A percentile compares a stretch with the other conserved stretches of the same genome.
Evolutionary conservation across 2,888 invertebrate species (phyloP).

Genomic region (Pegoplata infirma): DNA sequence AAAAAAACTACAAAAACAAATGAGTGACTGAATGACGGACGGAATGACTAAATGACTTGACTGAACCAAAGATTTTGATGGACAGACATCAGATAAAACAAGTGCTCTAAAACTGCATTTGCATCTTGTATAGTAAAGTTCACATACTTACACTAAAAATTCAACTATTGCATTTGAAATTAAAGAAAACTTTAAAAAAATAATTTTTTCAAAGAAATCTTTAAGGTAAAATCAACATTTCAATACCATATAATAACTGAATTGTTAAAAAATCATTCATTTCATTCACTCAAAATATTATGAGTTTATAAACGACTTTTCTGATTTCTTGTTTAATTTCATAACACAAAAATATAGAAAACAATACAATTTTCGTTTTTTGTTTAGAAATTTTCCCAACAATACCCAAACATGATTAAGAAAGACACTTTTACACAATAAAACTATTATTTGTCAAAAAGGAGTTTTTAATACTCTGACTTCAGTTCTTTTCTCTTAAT

Average conservation of each 20-base stretch:
- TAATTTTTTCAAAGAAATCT: slow-evolving; percentile 53
- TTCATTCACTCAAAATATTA: slow-evolving; percentile 44
- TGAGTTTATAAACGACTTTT: slow-evolving; percentile 32
- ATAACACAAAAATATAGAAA: background rate
- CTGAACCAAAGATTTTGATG: slow-evolving; percentile 38
- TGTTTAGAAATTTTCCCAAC: background rate
- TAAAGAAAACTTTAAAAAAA: background rate
- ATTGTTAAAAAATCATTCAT: slow-evolving; percentile 13
- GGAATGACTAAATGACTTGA: slow-evolving; percentile 17
- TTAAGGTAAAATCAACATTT: slow-evolving; percentile 24
- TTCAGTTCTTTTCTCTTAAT: background rate
- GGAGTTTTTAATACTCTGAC: slow-evolving; percentile 9
- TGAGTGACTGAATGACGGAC: slow-evolving; percentile 31
- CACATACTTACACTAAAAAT: slow-evolving; percentile 38
- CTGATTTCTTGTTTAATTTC: background rate
- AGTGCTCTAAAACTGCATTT: slow-evolving; percentile 55
- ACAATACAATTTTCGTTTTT: slow-evolving; percentile 43
- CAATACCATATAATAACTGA: background rate
- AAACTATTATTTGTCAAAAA: slow-evolving; percentile 1
- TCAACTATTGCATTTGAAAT: background rate
- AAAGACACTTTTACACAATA: slow-evolving; percentile 14
- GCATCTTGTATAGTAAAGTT: slow-evolving; percentile 49
- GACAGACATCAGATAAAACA: slow-evolving; percentile 60
- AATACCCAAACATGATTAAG: background rate
- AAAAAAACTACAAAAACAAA: background rate